These are phyloP conservation scores for Corythoichthys intestinalis DNA, from an alignment of 2,113 vertebrate genomes.

Conservation along the genomic window DNA sequence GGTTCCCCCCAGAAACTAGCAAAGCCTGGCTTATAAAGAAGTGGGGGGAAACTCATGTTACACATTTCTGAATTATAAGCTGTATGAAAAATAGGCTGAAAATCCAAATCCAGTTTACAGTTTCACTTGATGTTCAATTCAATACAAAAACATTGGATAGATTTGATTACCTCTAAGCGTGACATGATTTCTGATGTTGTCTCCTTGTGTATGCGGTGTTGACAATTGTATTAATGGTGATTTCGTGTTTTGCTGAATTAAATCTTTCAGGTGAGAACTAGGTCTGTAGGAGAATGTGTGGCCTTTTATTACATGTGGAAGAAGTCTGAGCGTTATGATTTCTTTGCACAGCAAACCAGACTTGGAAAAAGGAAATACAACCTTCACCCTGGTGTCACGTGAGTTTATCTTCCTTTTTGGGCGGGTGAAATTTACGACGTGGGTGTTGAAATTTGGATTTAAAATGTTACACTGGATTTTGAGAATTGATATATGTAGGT, in stretches of 20 bases:
- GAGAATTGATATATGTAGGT: too few relatives aligned
- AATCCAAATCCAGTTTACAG: not conserved
- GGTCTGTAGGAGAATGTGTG: constrained; percentile 97
- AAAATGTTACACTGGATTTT: too few relatives aligned
- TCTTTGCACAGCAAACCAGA: constrained; percentile 95
- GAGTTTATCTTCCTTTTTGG: constrained; percentile 60
- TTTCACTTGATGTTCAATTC: not conserved
- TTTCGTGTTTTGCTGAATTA: constrained; percentile 72
- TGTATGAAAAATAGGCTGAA: not conserved
- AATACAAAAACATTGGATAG: not conserved
- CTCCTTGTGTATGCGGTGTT: constrained; percentile 31
- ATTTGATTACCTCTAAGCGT: not conserved
- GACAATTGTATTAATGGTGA: constrained; percentile 60
- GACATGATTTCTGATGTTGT: constrained; percentile 16
- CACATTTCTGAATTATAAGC: not conserved
- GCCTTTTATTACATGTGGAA: constrained; percentile 99
- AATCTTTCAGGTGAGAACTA: constrained; percentile 89
- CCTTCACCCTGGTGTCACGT: constrained; percentile 94
- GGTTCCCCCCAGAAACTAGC: too few relatives aligned
- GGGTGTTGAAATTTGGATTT: too few relatives aligned
- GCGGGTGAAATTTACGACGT: not conserved
- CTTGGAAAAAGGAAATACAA: constrained; percentile 98
- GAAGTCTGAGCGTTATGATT: constrained; percentile 97
- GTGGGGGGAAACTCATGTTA: too few relatives aligned
- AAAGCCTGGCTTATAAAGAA: too few relatives aligned